phyloP scores from a whole-genome alignment of 1,140 invertebrate genomes.

The Saccostrea glomerata region DNA sequence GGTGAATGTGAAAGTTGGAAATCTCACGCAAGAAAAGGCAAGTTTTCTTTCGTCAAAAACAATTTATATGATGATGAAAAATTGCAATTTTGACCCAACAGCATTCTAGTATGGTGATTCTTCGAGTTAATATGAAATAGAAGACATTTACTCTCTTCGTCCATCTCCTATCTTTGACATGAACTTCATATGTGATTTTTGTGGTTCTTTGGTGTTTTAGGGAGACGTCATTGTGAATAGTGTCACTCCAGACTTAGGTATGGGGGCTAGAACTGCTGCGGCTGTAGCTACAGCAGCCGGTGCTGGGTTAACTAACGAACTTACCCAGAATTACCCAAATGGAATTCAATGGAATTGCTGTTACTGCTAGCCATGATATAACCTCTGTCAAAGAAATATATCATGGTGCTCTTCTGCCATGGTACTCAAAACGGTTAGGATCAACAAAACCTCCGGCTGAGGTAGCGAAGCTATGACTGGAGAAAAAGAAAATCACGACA shows the following conservation, averaged over 20 bases:
- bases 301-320: background rate
- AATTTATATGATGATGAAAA: too few species aligned
- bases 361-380: background rate
- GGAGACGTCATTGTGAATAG: conserved; percentile 3
- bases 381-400: background rate
- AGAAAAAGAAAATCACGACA: too few species aligned
- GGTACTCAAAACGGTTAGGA: conserved; percentile 13
- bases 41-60: background rate
- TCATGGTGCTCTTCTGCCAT: background rate
- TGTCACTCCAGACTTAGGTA: background rate
- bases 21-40: conserved; percentile 1
- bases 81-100: too few species aligned
- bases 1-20: background rate
- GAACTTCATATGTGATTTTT: background rate
- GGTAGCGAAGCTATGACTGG: background rate
- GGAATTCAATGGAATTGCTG: background rate
- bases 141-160: too few species aligned
- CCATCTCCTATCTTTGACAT: too few species aligned
- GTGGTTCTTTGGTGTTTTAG: background rate
- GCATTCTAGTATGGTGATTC: too few species aligned
- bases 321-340: background rate
- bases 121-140: too few species aligned
- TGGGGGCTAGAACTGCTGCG: background rate
- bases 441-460: background rate
- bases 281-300: background rate